Percentiles rank a stretch among this genome's conserved stretches.
Evolutionary conservation across 2,888 invertebrate genomes (phyloP).

Genomic region (Agapostemon virescens): DNA sequence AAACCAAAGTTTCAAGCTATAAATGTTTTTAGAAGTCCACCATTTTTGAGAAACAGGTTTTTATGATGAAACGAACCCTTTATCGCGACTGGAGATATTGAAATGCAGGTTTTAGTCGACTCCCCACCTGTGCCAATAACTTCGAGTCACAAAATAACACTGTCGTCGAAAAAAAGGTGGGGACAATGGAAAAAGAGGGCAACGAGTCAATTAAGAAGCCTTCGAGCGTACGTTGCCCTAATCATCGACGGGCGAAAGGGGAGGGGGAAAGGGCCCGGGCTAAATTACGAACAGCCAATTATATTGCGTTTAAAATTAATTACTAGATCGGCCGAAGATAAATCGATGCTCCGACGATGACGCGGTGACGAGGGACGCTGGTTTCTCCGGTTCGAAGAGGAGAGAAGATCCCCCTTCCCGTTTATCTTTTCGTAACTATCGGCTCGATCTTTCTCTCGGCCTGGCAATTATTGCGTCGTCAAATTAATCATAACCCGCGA

Average conservation of each 20-base stretch:
- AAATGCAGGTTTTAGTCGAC: background rate
- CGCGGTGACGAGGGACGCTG: conserved; percentile 62
- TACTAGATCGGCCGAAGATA: conserved; percentile 77
- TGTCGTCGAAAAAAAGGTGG: background rate
- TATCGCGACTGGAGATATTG: background rate
- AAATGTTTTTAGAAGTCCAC: too few species aligned
- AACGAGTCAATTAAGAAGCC: conserved; percentile 70
- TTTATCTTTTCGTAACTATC: conserved; percentile 66
- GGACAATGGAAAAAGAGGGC: conserved; percentile 39
- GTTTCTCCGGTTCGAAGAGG: conserved; percentile 33
- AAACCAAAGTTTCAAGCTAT: too few species aligned
- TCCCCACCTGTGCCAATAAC: background rate
- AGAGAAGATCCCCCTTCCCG: conserved; percentile 50
- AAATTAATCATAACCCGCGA: conserved; percentile 70
- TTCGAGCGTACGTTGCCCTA: conserved; percentile 64
- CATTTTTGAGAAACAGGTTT: too few species aligned
- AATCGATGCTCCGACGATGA: conserved; percentile 65
- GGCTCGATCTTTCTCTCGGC: conserved; percentile 59
- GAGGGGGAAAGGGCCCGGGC: conserved; percentile 50
- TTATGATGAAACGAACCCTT: background rate
- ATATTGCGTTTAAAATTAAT: conserved; percentile 79
- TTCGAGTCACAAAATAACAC: background rate
- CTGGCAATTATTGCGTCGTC: conserved; percentile 73
- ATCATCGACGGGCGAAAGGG: conserved; percentile 48
- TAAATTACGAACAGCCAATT: conserved; percentile 77